These are phyloP conservation scores for Elmis aenea DNA, from an alignment of 2,888 invertebrate genomes.

Conservation along the genomic window DNA sequence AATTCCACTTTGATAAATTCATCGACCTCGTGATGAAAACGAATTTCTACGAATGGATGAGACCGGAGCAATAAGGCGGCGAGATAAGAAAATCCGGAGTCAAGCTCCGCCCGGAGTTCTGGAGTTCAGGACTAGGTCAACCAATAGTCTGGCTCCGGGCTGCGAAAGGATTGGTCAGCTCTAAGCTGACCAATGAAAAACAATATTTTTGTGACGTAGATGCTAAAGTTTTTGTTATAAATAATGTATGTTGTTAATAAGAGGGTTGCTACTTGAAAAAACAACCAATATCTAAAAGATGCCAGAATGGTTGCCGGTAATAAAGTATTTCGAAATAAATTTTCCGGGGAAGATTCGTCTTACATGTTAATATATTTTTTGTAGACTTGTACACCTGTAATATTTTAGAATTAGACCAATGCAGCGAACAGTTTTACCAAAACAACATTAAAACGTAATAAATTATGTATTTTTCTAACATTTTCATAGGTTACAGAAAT, in stretches of 20 bases:
- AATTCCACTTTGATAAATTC: conserved; percentile 33
- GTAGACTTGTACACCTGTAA: too few species aligned
- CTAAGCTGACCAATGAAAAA: conserved; percentile 43
- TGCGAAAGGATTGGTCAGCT: conserved; percentile 44
- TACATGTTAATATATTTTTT: too few species aligned
- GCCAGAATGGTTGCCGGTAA: conserved; percentile 12
- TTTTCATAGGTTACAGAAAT: too few species aligned
- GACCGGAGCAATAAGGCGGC: conserved; percentile 43
- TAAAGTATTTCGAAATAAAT: too few species aligned
- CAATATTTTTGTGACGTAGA: conserved; percentile 40
- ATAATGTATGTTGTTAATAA: conserved; percentile 45
- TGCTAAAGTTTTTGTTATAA: conserved; percentile 43
- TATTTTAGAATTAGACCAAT: too few species aligned
- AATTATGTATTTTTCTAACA: too few species aligned
- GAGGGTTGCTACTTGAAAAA: too few species aligned
- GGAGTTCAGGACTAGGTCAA: conserved; percentile 32
- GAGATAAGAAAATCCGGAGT: conserved; percentile 42
- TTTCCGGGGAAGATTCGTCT: too few species aligned
- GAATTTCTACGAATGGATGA: conserved; percentile 34
- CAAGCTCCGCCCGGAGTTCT: conserved; percentile 39
- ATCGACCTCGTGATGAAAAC: conserved; percentile 29
- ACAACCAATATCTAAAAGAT: too few species aligned
- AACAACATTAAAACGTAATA: too few species aligned
- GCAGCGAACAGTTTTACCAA: too few species aligned
- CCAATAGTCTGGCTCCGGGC: conserved; percentile 39